These are phyloP conservation scores for Cryptotermes secundus DNA, from an alignment of 1,140 invertebrate species.

Conservation along the genomic window DNA sequence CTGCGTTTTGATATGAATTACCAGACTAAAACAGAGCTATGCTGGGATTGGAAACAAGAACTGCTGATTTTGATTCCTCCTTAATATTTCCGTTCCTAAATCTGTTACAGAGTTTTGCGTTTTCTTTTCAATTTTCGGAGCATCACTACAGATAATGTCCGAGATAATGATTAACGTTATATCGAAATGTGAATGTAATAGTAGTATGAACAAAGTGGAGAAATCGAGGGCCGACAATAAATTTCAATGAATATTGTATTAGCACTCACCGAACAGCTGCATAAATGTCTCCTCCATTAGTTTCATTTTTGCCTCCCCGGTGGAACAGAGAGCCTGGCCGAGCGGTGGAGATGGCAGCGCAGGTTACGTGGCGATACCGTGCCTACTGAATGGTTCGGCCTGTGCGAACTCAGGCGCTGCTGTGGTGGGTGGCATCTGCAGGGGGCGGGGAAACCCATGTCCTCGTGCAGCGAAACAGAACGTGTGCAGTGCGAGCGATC, in stretches of 20 bases:
- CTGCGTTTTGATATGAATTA: no score
- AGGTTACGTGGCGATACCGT: neutral
- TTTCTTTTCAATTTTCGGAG: no score
- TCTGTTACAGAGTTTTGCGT: no score
- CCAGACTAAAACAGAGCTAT: no score
- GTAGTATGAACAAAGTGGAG: neutral
- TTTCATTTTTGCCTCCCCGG: neutral
- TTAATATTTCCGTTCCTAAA: no score
- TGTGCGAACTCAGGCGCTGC: neutral
- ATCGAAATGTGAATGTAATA: neutral
- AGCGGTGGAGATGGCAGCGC: neutral
- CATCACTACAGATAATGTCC: no score
- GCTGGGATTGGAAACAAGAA: no score
- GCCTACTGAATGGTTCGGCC: neutral
- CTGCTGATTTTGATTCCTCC: no score
- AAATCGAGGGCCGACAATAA: neutral
- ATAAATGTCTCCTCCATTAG: neutral
- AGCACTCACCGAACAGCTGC: neutral
- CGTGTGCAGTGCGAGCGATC: no score
- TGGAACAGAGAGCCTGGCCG: neutral
- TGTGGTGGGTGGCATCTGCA: neutral
- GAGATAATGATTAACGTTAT: neutral
- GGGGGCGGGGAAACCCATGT: neutral
- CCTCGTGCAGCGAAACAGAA: neutral
- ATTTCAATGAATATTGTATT: neutral